A percentile compares a stretch with the other conserved stretches of the same genome.
Conservation (phyloP, 2,888 invertebrate genomes). For the Drosophila ezoana region DNA sequence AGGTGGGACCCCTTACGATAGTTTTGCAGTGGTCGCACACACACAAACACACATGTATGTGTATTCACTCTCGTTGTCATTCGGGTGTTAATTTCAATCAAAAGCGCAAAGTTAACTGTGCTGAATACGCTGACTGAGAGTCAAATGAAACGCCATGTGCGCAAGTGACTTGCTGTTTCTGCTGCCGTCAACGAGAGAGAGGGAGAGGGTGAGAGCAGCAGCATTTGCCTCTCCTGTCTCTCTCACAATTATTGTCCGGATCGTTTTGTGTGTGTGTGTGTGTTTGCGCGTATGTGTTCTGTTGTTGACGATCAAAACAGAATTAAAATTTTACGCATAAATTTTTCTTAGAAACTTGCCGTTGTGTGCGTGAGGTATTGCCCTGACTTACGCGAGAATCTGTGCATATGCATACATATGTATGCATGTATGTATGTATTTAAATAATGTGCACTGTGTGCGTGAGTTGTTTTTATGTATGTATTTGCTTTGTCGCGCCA, state of each 20-base stretch:
- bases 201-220: neutral
- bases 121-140: constrained; percentile 31
- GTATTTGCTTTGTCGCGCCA: constrained; percentile 77
- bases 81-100: constrained; percentile 67
- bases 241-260: constrained; percentile 5
- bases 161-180: constrained; percentile 75
- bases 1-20: neutral
- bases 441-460: constrained; percentile 24
- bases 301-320: constrained; percentile 80
- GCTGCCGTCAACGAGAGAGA: constrained; percentile 23
- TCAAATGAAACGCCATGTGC: constrained; percentile 64
- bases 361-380: constrained; percentile 72
- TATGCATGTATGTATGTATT: constrained; percentile 8
- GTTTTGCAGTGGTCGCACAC: neutral
- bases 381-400: constrained; percentile 55
- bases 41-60: neutral
- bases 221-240: constrained; percentile 25
- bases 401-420: constrained; percentile 22
- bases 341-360: constrained; percentile 74
- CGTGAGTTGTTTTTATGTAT: constrained; percentile 60
- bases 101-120: constrained; percentile 63
- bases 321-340: constrained; percentile 81
- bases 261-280: constrained; percentile 20
- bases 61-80: constrained; percentile 8
- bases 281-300: constrained; percentile 49